Conservation (phyloP, 2,113 vertebrate species). For the Ceyx melanurus region DNA sequence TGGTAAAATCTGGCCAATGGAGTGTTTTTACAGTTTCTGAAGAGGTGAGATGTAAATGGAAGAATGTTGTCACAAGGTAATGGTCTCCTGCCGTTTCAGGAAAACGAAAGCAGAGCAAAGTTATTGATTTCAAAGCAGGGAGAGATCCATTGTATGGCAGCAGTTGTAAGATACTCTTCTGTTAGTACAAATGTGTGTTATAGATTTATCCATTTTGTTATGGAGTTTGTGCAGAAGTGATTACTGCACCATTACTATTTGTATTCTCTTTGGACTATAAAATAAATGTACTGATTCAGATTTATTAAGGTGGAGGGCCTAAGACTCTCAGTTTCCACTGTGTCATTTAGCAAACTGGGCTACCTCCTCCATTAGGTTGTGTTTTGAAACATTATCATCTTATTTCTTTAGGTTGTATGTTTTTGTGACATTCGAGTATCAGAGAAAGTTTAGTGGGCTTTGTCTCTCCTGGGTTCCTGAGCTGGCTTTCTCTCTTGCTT, state of each 20-base stretch:
- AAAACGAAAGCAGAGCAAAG: not conserved
- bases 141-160: not conserved
- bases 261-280: not conserved
- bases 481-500: not conserved
- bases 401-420: not conserved
- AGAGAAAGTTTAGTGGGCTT: not conserved
- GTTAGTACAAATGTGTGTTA: not conserved
- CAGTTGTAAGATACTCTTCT: not conserved
- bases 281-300: not conserved
- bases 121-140: not conserved
- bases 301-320: not conserved
- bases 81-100: not conserved
- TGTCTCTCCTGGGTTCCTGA: not conserved
- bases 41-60: not conserved
- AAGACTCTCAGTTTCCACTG: not conserved
- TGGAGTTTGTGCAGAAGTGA: not conserved
- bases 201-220: not conserved
- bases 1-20: not conserved
- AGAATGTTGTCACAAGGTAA: not conserved
- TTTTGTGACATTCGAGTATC: not conserved
- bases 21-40: not conserved
- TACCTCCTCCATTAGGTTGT: not conserved
- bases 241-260: not conserved
- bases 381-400: not conserved
- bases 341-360: not conserved